Conservation (phyloP, 2,797 vertebrate species). For the Aulostomus chinensis region DNA sequence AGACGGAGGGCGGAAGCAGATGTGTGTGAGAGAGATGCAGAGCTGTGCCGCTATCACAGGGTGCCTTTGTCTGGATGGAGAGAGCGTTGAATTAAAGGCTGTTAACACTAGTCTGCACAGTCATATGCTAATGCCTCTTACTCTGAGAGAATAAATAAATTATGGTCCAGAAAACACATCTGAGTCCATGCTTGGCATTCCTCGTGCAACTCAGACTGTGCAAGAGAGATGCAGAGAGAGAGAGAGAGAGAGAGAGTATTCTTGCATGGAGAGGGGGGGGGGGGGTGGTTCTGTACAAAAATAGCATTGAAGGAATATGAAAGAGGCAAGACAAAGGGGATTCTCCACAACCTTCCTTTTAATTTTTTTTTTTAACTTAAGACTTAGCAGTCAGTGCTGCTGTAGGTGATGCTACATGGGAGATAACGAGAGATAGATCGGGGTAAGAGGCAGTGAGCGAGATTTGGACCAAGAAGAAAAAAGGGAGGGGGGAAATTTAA, state of each 20-base stretch:
- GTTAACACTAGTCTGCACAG: conserved; percentile 69
- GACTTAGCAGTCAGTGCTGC: conserved; percentile 50
- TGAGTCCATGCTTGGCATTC: conserved; percentile 58
- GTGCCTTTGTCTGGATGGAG: conserved; percentile 67
- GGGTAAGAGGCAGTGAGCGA: conserved; percentile 44
- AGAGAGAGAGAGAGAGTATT: conserved; percentile 13
- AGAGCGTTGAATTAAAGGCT: conserved; percentile 78
- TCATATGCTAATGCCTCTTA: conserved; percentile 78
- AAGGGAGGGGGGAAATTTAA: conserved; percentile 65
- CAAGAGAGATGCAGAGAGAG: conserved; percentile 31
- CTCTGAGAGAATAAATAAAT: conserved; percentile 78
- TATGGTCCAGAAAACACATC: conserved; percentile 71
- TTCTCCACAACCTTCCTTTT: conserved; percentile 48
- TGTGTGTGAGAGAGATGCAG: conserved; percentile 72
- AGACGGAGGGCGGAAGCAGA: conserved; percentile 74
- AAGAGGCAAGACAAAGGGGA: conserved; percentile 64
- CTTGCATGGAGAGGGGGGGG: no score
- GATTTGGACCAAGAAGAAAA: conserved; percentile 57
- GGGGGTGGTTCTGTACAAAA: conserved; percentile 44
- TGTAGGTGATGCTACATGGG: conserved; percentile 53
- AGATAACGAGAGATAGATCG: conserved; percentile 58
- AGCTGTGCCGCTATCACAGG: conserved; percentile 73
- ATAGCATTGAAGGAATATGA: conserved; percentile 56
- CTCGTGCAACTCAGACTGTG: conserved; percentile 32
- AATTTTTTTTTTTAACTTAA: conserved; percentile 29